Percentiles rank a stretch among this genome's conserved stretches.
These are phyloP conservation scores for Magallana angulata DNA, from an alignment of 1,140 invertebrate genomes.

Conservation along the genomic window DNA sequence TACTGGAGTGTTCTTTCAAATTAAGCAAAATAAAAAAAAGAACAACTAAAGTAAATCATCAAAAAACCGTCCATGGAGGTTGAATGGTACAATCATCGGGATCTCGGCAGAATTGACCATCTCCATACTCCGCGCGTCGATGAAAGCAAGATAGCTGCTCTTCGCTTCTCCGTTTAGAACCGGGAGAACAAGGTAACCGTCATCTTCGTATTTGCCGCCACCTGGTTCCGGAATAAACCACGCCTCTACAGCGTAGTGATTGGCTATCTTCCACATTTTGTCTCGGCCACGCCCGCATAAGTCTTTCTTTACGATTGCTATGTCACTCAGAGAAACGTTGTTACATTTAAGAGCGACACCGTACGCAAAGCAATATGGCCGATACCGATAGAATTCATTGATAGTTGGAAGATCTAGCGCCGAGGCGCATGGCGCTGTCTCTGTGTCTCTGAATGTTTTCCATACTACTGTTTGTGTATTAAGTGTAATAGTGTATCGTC, in stretches of 20 bases:
- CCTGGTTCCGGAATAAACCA: constrained; percentile 69
- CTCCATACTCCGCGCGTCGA: constrained; percentile 68
- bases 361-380: constrained; percentile 72
- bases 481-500: constrained; percentile 68
- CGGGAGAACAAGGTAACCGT: constrained; percentile 71
- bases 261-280: constrained; percentile 57
- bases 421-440: constrained; percentile 54
- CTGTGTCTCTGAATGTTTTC: constrained; percentile 48
- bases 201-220: constrained; percentile 65
- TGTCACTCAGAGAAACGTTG: constrained; percentile 62
- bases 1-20: too few relatives aligned
- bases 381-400: constrained; percentile 70
- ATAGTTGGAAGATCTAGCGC: constrained; percentile 74
- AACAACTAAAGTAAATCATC: constrained; percentile 44
- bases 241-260: constrained; percentile 72
- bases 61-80: constrained; percentile 74
- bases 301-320: constrained; percentile 75
- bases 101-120: constrained; percentile 61
- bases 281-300: constrained; percentile 67
- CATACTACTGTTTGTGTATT: constrained; percentile 40
- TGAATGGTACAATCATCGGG: constrained; percentile 72
- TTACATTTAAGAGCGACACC: constrained; percentile 71
- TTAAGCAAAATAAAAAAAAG: too few relatives aligned
- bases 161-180: constrained; percentile 65
- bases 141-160: constrained; percentile 65